Evolutionary conservation across 2,888 invertebrate genomes (phyloP), one percentile per base, ranked within the genome.

Genomic region (Eretmocerus hayati): DNA sequence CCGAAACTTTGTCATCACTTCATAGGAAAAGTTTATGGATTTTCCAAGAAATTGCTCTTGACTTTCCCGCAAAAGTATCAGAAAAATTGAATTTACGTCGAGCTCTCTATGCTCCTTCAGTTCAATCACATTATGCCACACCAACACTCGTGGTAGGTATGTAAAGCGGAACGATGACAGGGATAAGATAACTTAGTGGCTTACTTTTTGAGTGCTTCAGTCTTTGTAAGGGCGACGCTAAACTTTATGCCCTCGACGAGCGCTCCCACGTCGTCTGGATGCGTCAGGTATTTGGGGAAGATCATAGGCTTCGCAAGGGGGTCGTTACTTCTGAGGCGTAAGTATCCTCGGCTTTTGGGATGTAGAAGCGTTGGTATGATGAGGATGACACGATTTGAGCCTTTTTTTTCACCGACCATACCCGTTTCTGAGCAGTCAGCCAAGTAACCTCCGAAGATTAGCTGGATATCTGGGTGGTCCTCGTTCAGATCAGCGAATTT

Each of bases 341-440:
- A 69, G 26, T 79, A 80, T 0, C 96, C 96, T 9, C 87, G 78
- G 56, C 92, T 92, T 66, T 87, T 85, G 0, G 95, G 91, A 62
- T 91, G 85, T 60, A 96, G 69, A 1, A 89, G 81, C 0, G 89
- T 84, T 0, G 90, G 90, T 50, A 89, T 85, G 42, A 90, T 82
- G 60, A 81, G 81, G 46, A 90, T 81, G 39, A 77, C 76, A 6
- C 90, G 74, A 11, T 84, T 82, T 42, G 78, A 78, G 47, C 82
- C 85, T 0, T 83, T 73, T 33, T 79, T 74, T 67, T 90, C 90
- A 0, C 90, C 90, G 4, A 90, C 88, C 79, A 87, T 87, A 18
- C 90, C 90, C 0, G 90, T 90, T 65, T 81, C 81, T 2, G 90
- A 87, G 65, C 90, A 90, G 66, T 89, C 86, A 0, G 90, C 90